Evolutionary conservation across 2,113 vertebrate genomes (phyloP).

Genomic region (Caranx melampygus): DNA sequence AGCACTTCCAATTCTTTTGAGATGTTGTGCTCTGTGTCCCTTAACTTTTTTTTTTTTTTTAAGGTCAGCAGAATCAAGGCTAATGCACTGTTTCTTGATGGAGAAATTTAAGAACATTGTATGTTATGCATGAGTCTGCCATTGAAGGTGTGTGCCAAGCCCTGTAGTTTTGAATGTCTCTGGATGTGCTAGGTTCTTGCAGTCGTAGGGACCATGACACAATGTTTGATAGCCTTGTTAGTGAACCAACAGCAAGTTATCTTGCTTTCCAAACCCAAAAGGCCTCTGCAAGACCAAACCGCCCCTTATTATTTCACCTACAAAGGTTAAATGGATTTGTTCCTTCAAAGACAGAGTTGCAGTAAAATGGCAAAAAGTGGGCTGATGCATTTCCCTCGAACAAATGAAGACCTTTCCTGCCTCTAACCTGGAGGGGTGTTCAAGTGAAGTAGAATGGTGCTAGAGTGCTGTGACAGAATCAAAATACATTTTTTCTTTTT

Average conservation of each 20-base stretch:
- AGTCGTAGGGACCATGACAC: constrained; percentile 46
- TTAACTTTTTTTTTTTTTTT: constrained; percentile 57
- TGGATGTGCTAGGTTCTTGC: constrained; percentile 5
- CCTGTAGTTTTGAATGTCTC: constrained; percentile 27
- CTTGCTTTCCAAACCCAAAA: constrained; percentile 52
- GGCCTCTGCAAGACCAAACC: constrained; percentile 58
- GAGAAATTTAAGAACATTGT: constrained; percentile 41
- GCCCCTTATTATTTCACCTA: constrained; percentile 61
- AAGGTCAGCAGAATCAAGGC: constrained; percentile 53
- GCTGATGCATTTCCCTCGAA: constrained; percentile 56
- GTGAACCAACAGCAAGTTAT: constrained; percentile 44
- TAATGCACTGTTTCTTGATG: constrained; percentile 15
- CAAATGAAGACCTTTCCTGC: constrained; percentile 65
- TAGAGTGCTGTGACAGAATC: constrained; percentile 60
- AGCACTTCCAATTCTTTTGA: constrained; percentile 73
- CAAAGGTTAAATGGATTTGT: constrained; percentile 78
- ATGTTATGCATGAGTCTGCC: constrained; percentile 55
- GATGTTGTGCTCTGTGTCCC: constrained; percentile 61
- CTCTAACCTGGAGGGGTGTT: constrained; percentile 52
- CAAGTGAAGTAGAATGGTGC: constrained; percentile 58
- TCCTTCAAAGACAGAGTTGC: constrained; percentile 62
- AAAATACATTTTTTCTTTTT: constrained; percentile 45
- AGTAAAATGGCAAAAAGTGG: constrained; percentile 65
- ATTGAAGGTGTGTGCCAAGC: constrained; percentile 26
- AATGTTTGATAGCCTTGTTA: constrained; percentile 52